Base-by-base conservation (phyloP, 2,888 invertebrate species). In the Nyleta sp. region DNA sequence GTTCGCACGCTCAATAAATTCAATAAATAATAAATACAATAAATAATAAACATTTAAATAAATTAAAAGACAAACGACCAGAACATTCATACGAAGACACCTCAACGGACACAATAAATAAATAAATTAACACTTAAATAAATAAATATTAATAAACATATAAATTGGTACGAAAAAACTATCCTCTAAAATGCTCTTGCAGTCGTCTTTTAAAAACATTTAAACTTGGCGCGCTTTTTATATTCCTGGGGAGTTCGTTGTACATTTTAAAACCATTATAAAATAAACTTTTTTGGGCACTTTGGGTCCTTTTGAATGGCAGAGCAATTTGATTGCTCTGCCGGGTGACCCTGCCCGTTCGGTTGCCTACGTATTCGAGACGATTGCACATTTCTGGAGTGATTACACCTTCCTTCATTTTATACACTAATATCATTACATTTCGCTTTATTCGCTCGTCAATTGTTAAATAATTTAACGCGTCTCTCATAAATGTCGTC, bases 371-470 rank as follows among this genome's bases (percentile, higher is more conserved):
- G 38, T 55, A 55, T 28, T 5, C 0, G 15, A 46, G 11, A n/a
- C 5, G 20, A 20, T 33, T 17, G 53, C 53, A 35, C 38, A 35
- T 53, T 38, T 53, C 15, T 11, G 53, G 53, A 18, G 35, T n/a
- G 33, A 53, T 35, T 11, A 20, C 20, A 18, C 20, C 18, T 2
- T n/a, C 18, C 2, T 11, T 18, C 13, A 35, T 53, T 53, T 35
- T 53, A 11, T 13, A 35, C 15, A 53, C 13, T 3, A 53, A 11
- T 8, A 8, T 11, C 8, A 53, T 7, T 18, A 35, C 17, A 52
- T 31, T 35, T 18, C 38, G n/a, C n/a, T 53, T 53, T 18, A 53
- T 53, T 33, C 53, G 33, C 2, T 52, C 33, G 31, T 52, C 52
- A 31, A 52, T 13, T 1, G 13, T 52, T 31, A 52, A 31, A 17